These are phyloP conservation scores for Zoanthus gigantus DNA, from an alignment of 92 coral and sea anemone genomes.

Conservation along the genomic window DNA sequence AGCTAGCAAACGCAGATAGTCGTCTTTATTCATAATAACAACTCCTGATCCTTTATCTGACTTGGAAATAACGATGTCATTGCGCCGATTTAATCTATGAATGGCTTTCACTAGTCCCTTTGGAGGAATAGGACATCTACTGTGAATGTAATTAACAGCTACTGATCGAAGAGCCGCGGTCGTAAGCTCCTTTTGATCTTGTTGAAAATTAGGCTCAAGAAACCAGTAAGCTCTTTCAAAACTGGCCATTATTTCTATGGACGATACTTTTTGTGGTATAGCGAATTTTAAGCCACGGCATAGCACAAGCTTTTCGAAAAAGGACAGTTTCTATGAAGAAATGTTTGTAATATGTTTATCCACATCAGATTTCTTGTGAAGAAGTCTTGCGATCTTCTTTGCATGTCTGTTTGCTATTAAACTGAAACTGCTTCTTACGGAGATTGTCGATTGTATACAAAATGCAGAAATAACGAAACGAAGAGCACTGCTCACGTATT, in stretches of 20 bases:
- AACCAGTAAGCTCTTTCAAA: too few species aligned
- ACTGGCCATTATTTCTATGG: background rate
- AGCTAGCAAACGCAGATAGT: background rate
- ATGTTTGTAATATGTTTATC: too few species aligned
- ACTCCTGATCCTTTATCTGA: background rate
- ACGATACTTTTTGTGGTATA: background rate
- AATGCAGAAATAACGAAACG: too few species aligned
- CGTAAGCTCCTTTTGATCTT: background rate
- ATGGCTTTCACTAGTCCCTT: background rate
- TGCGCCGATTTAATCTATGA: background rate
- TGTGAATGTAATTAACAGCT: too few species aligned
- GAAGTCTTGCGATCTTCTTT: too few species aligned
- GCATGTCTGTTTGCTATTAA: background rate
- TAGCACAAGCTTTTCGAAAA: background rate
- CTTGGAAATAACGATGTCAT: background rate
- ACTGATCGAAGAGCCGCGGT: background rate
- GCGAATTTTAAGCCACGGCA: background rate
- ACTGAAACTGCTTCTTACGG: too few species aligned
- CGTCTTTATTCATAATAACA: background rate
- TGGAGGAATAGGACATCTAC: background rate
- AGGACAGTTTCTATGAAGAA: background rate
- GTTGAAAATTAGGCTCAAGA: too few species aligned
- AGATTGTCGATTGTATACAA: too few species aligned
- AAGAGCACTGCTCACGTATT: too few species aligned
- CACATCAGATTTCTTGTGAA: too few species aligned